A percentile compares a stretch with the other conserved stretches of the same genome.
phyloP scores from a whole-genome alignment of 2,113 vertebrate species.

The Embiotoca jacksoni region DNA sequence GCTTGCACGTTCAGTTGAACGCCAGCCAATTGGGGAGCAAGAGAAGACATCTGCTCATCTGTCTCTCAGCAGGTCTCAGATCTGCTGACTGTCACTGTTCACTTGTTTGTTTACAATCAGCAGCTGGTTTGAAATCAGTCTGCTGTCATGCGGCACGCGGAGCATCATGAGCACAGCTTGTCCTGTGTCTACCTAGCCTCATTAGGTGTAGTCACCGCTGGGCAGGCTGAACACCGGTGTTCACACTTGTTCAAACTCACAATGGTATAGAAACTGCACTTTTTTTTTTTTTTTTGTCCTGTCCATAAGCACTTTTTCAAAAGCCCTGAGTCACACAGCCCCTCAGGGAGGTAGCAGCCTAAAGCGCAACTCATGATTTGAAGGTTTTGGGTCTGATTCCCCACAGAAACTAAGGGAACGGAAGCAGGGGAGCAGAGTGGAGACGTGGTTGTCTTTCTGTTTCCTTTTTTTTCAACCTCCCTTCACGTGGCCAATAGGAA shows the following conservation, averaged over 20 bases:
- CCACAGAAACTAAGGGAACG: neutral
- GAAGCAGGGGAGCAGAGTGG: neutral
- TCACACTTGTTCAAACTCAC: slow-evolving; percentile 61
- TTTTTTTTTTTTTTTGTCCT: slow-evolving; percentile 49
- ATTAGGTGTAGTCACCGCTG: slow-evolving; percentile 62
- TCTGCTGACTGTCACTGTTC: slow-evolving; percentile 64
- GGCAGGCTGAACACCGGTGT: slow-evolving; percentile 44
- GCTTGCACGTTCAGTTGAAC: neutral
- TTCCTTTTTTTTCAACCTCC: neutral
- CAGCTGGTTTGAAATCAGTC: slow-evolving; percentile 68
- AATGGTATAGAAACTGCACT: slow-evolving; percentile 50
- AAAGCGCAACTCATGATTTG: slow-evolving; percentile 21
- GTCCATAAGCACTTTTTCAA: slow-evolving; percentile 61
- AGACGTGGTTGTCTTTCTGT: neutral
- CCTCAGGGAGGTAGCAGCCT: slow-evolving; percentile 31
- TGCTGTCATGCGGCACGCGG: slow-evolving; percentile 25
- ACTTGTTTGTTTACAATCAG: slow-evolving; percentile 67
- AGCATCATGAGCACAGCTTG: slow-evolving; percentile 71
- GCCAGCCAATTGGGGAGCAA: neutral
- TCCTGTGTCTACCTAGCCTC: slow-evolving; percentile 56
- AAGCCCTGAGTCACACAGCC: slow-evolving; percentile 29
- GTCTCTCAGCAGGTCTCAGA: slow-evolving; percentile 63
- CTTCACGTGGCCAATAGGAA: neutral
- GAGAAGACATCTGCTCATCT: slow-evolving; percentile 57
- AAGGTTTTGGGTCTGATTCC: slow-evolving; percentile 41